phyloP scores from a whole-genome alignment of 92 coral and sea anemone species.

The Pocillopora meandrina region DNA sequence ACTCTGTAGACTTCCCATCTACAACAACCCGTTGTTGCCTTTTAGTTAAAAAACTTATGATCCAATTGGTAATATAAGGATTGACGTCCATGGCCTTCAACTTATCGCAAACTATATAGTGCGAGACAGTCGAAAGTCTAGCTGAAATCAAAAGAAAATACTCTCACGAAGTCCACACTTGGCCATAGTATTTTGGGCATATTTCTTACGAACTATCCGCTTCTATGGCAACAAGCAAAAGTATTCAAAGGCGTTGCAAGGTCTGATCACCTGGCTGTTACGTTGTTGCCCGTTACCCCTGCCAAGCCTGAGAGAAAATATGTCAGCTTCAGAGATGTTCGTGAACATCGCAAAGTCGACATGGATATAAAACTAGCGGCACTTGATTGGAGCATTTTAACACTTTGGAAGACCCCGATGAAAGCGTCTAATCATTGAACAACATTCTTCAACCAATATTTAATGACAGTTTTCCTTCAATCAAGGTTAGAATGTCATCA shows the following conservation, averaged over 20 bases:
- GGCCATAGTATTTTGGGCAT: constrained; percentile 52
- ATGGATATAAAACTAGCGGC: constrained; percentile 56
- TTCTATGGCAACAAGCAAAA: constrained; percentile 56
- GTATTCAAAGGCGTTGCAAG: constrained; percentile 60
- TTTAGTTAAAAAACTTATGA: too few relatives aligned
- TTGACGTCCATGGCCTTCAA: too few relatives aligned
- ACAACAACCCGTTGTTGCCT: too few relatives aligned
- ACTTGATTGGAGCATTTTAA: constrained; percentile 45
- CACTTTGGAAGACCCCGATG: constrained; percentile 17
- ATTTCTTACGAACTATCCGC: constrained; percentile 66
- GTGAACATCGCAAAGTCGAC: constrained; percentile 59
- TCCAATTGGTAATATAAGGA: too few relatives aligned
- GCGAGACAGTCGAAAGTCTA: too few relatives aligned
- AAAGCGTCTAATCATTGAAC: constrained; percentile 26
- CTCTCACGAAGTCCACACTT: too few relatives aligned
- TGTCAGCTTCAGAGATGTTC: constrained; percentile 57
- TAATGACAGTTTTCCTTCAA: constrained; percentile 55
- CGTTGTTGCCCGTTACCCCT: constrained; percentile 32
- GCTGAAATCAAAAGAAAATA: too few relatives aligned
- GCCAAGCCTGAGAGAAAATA: constrained; percentile 53
- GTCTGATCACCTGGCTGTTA: constrained; percentile 68
- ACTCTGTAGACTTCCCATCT: too few relatives aligned
- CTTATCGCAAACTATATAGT: too few relatives aligned
- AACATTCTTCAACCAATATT: constrained; percentile 36
- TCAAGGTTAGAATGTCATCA: constrained; percentile 55